Base-by-base conservation (phyloP, 30 jellyfish, hydroid and myxozoan genomes). In the Catostylus mosaicus region DNA sequence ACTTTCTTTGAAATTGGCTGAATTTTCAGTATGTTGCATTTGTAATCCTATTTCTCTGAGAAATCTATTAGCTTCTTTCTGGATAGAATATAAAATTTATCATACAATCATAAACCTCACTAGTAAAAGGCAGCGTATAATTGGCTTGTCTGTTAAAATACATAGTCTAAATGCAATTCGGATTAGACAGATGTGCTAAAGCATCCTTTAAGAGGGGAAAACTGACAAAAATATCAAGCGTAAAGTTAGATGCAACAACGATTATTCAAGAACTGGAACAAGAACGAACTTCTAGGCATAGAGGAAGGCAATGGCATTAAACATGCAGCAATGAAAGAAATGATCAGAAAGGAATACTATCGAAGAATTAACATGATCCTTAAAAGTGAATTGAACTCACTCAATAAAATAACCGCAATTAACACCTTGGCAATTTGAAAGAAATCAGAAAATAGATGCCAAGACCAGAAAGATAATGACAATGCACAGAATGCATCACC, bases 401-500 rank as follows among this genome's bases (percentile, higher is more conserved):
- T 14, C 14, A 9, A 60, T 23, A 60, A 60, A 60, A 60, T 60
- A 60, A 27, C 11, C 11, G 73, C 73, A 9, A 60, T 60, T 8
- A 60, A 60, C 34, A 60, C 73, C 14, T 60, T 60, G 23, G 73
- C 29, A 27, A 19, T 19, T 60, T 11, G 27, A 60, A 60, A 11
- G 23, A 19, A 19, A 9, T 9, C 12, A 60, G 34, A 60, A 60
- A 60, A 46, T 46, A 19, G 60, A 46, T 19, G 19, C 14, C 11
- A 46, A 46, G 19, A 60, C 29, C 12, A 60, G 73, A 60, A 60
- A 27, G 73, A 12, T 60, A 8, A 8, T 60, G 29, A 60, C 73
- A 9, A 46, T 46, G 32, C n/a, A 64, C 51, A 34, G 73, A 14
- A 60, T 60, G 73, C 9, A 60, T 23, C 73, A 60, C 23, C 73